Evolutionary conservation across 2,888 invertebrate genomes (phyloP), one percentile per base, ranked within the genome.

Genomic region (Mythimna loreyi): DNA sequence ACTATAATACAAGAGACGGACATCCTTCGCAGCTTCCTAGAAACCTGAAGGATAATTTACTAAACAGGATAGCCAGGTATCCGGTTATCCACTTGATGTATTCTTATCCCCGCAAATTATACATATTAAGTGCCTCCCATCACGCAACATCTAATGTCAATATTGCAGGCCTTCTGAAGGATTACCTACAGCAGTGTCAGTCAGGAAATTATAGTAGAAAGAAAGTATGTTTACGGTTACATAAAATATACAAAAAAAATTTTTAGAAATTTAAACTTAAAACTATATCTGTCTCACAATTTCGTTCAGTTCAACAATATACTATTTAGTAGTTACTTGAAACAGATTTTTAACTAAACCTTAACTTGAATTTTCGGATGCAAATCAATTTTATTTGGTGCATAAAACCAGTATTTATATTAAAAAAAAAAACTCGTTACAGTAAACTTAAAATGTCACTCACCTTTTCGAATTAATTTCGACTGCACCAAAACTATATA

Each of bases 11-110:
- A 60, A 57, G 58, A 52, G 43, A 68, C 64, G 62, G 72, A 75
- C 78, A 79, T 80, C 80, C 85, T 84, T 71, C 60, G 75, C 70
- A 80, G 80, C 78, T 89, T 90, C 88, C 86, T 85, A 86, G 87
- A 85, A 87, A 83, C 80, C 82, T 74, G 82, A 70, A 81, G 71
- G 81, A 84, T 87, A 86, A 86, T 89, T 88, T 85, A 81, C 82
- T 73, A 72, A 83, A 82, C 85, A 85, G 82, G 84, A 86, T 84
- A 81, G 73, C 75, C 75, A 60, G 78, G 75, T 76, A 81, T 82
- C 85, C 86, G 84, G 81, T 72, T 80, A 69, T 81, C 73, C 73
- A 57, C 81, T 75, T 82, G 68, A 77, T 73, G 76, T 76, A 67
- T 70, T 75, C 75, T 72, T 71, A 78, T 67, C 62, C 80, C 71